These are phyloP conservation scores for Erebia epiphron DNA, from an alignment of 2,888 invertebrate genomes.

Conservation along the genomic window DNA sequence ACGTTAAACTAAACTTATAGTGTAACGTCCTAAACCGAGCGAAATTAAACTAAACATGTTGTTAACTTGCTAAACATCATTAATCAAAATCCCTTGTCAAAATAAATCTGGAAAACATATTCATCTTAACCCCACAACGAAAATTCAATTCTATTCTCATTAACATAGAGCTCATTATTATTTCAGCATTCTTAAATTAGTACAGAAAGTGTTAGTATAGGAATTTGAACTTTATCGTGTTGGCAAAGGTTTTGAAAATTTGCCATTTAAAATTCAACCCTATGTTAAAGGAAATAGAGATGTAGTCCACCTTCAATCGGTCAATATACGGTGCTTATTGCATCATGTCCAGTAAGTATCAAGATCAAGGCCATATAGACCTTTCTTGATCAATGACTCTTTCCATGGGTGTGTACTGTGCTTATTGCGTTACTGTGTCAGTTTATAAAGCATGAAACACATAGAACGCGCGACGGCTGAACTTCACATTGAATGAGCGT, in stretches of 20 bases:
- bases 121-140: slow-evolving; percentile 1
- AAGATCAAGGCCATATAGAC: slow-evolving; percentile 34
- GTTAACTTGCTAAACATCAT: slow-evolving; percentile 25
- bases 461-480: no score
- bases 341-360: slow-evolving; percentile 32
- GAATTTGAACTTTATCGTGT: slow-evolving; percentile 21
- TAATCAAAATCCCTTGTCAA: slow-evolving; percentile 26
- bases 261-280: slow-evolving; percentile 2
- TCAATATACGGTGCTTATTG: slow-evolving; percentile 29
- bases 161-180: not conserved
- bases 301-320: slow-evolving; percentile 5
- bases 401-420: not conserved
- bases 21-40: slow-evolving; percentile 13
- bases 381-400: slow-evolving; percentile 19
- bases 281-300: not conserved
- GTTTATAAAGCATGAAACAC: no score
- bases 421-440: not conserved
- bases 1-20: slow-evolving; percentile 8
- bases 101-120: slow-evolving; percentile 19
- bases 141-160: not conserved
- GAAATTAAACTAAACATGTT: slow-evolving; percentile 21
- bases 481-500: no score
- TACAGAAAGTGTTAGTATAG: not conserved
- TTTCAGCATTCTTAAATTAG: not conserved
- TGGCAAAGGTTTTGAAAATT: not conserved